phyloP scores from a whole-genome alignment of 2,888 invertebrate genomes.

The Drosophila rellima region DNA sequence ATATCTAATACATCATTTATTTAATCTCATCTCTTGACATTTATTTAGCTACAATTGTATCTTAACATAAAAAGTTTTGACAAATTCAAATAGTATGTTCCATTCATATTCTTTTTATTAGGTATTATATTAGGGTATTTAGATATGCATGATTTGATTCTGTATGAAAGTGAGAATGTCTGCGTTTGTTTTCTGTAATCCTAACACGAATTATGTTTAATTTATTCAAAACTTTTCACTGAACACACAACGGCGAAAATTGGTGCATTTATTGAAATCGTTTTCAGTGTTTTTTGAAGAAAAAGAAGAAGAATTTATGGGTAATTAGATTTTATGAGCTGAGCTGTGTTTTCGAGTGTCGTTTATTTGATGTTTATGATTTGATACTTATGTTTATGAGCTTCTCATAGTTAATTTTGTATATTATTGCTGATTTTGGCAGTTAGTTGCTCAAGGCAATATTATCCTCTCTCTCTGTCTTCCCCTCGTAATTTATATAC shows the following conservation, averaged over 20 bases:
- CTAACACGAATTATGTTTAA: slow-evolving; percentile 44
- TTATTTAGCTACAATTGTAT: slow-evolving; percentile 71
- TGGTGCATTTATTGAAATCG: slow-evolving; percentile 33
- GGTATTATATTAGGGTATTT: slow-evolving; percentile 51
- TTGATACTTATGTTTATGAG: slow-evolving; percentile 28
- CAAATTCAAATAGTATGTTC: slow-evolving; percentile 49
- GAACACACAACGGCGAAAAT: slow-evolving; percentile 62
- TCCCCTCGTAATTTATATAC: slow-evolving; percentile 4
- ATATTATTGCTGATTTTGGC: slow-evolving; percentile 70
- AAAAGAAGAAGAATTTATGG: slow-evolving; percentile 43
- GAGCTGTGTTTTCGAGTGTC: slow-evolving; percentile 29
- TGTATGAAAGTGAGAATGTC: slow-evolving; percentile 10
- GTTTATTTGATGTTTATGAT: slow-evolving; percentile 29
- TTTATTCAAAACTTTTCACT: slow-evolving; percentile 57
- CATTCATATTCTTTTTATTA: slow-evolving; percentile 8
- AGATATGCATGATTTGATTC: slow-evolving; percentile 67
- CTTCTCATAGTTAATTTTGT: slow-evolving; percentile 36
- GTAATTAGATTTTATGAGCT: slow-evolving; percentile 64
- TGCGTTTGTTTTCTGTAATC: slow-evolving; percentile 15
- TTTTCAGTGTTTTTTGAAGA: slow-evolving; percentile 21
- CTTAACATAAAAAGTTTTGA: slow-evolving; percentile 67
- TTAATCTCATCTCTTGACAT: slow-evolving; percentile 36
- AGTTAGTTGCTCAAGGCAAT: slow-evolving; percentile 57
- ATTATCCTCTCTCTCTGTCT: neutral
- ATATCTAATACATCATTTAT: slow-evolving; percentile 60